Evolutionary conservation across 2,113 vertebrate genomes (phyloP).

Genomic region (Parotia lawesii): DNA sequence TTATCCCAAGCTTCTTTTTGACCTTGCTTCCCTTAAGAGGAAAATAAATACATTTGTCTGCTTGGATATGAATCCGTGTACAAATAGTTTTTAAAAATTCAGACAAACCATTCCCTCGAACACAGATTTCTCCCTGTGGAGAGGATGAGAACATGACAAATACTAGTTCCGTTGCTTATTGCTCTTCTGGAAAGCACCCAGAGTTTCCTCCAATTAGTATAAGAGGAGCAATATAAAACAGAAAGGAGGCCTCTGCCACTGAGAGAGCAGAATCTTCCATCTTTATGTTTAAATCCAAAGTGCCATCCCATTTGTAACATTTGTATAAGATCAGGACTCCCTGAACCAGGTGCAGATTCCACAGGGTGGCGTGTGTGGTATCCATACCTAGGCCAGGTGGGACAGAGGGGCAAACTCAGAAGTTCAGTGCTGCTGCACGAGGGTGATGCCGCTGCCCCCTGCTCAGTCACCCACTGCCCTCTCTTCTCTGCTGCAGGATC

Average conservation of each 20-base stretch:
- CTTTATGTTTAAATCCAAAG: not conserved
- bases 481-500: not conserved
- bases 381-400: not conserved
- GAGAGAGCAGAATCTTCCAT: not conserved
- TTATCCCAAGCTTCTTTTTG: not conserved
- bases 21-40: not conserved
- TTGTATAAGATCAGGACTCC: not conserved
- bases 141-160: conserved; percentile 6
- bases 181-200: conserved; percentile 13
- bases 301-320: not conserved
- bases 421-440: rapidly evolving
- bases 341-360: not conserved
- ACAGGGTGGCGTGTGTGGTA: not conserved
- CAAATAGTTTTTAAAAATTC: not conserved
- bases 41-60: not conserved
- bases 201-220: not conserved
- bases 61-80: not conserved
- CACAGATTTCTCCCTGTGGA: not conserved
- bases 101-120: not conserved
- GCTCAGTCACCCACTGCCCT: not conserved
- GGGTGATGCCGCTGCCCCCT: not conserved
- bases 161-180: not conserved
- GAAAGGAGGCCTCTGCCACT: not conserved
- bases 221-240: not conserved
- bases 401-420: not conserved